Evolutionary conservation across 1,140 invertebrate genomes (phyloP), one percentile per base, ranked within the genome.

Genomic region (Trialeurodes vaporariorum): DNA sequence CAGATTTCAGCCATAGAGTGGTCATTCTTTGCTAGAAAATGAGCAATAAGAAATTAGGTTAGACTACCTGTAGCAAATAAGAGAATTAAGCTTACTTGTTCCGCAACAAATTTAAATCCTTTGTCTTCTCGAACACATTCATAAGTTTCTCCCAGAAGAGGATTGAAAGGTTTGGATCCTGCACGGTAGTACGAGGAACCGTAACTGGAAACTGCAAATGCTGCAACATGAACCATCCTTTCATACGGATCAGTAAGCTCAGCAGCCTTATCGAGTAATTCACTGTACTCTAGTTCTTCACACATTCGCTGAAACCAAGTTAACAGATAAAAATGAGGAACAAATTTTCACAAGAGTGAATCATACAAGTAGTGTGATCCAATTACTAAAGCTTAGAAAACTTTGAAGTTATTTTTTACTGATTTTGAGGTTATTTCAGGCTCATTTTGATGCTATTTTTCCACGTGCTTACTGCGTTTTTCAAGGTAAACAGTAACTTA

Each of bases 101-200:
- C 87, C 60, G 85, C 81, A 25, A 89, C 76, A 77, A 91, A 92
- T 67, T 82, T 76, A 81, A 92, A 93, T 1, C 88, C 88, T 73
- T 85, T 84, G 75, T 93, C 91, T 71, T 89, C 88, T 58, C 85
- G 73, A 40, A 89, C 82, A 74, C 87, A 90, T 78, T 93, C 91
- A 79, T 87, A 94, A 0, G 91, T 94, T 81, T 94, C 91, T 1
- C 89, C 90, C 24, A 93, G 80, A 59, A 94, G 76, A 27, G 92
- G 91, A 81, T 94, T 94, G 80, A 94, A 94, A 1, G 92, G 92
- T 76, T 94, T 94, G 73, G 88, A 89, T 23, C 90, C 89, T 23
- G 91, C 87, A 62, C 91, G 79, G 72, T 88, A 88, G 73, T 86
- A 88, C 25, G 88, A 86, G 2, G 88, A 86, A 0, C 88, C 87